phyloP scores from a whole-genome alignment of 2,113 vertebrate genomes.

The Oenanthe melanoleuca region DNA sequence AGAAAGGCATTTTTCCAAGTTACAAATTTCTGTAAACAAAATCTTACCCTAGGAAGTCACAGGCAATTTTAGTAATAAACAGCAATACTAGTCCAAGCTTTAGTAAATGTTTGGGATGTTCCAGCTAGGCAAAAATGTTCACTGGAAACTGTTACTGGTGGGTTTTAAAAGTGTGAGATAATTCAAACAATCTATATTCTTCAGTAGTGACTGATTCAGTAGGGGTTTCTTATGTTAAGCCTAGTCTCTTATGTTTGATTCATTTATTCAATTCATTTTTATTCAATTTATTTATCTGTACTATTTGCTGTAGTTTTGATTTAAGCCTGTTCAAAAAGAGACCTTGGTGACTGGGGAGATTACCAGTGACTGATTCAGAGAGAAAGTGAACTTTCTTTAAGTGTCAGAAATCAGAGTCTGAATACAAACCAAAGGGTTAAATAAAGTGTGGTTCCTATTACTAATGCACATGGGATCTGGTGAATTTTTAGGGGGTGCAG shows the following conservation, averaged over 20 bases:
- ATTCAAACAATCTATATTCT: neutral
- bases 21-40: neutral
- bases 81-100: neutral
- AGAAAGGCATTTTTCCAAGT: neutral
- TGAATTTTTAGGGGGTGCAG: neutral
- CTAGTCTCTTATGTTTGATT: neutral
- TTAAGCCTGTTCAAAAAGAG: neutral
- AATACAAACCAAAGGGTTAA: neutral
- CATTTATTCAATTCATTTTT: neutral
- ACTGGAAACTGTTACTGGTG: neutral
- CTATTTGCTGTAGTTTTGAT: neutral
- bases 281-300: neutral
- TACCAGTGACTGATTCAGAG: neutral
- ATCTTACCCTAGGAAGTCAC: neutral
- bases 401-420: neutral
- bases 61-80: neutral
- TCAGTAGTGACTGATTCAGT: neutral
- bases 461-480: neutral
- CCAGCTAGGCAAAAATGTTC: neutral
- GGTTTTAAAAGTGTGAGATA: neutral
- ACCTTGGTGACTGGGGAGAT: neutral
- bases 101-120: neutral
- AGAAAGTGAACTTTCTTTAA: neutral
- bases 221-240: neutral
- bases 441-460: neutral